These are phyloP conservation scores for Caenorhabditis tropicalis DNA, from an alignment of 1,140 invertebrate species.

Conservation along the genomic window DNA sequence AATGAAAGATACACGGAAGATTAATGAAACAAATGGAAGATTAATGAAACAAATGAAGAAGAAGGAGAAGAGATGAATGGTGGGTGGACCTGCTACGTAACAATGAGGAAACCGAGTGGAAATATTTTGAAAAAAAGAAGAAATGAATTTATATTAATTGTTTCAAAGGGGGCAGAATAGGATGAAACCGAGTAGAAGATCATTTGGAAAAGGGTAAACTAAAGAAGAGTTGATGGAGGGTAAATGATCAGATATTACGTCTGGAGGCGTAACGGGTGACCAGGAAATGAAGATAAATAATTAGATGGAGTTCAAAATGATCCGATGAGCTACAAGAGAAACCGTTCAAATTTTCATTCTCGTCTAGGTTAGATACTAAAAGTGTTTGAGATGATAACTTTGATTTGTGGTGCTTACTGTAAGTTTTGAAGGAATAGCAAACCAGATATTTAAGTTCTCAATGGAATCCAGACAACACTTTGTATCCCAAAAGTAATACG, in stretches of 20 bases:
- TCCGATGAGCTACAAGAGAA: too few species aligned
- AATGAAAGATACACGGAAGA: neutral
- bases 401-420: too few species aligned
- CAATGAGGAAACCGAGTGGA: conserved; percentile 1
- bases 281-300: neutral
- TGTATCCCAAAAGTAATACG: too few species aligned
- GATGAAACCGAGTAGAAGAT: neutral
- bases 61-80: neutral
- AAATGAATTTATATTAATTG: conserved; percentile 12
- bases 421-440: too few species aligned
- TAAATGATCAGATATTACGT: neutral
- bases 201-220: neutral
- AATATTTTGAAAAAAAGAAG: neutral
- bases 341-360: too few species aligned
- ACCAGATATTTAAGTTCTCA: too few species aligned
- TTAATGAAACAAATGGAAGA: neutral
- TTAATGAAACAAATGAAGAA: too few species aligned
- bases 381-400: too few species aligned
- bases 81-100: neutral
- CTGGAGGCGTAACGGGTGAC: neutral
- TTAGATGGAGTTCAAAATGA: neutral
- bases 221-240: neutral
- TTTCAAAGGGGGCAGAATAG: too few species aligned
- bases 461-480: too few species aligned
- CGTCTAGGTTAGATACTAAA: too few species aligned